A percentile compares a stretch with the other conserved stretches of the same genome.
Evolutionary conservation across 2,797 vertebrate genomes (phyloP).

Genomic region (Nyctibius grandis): DNA sequence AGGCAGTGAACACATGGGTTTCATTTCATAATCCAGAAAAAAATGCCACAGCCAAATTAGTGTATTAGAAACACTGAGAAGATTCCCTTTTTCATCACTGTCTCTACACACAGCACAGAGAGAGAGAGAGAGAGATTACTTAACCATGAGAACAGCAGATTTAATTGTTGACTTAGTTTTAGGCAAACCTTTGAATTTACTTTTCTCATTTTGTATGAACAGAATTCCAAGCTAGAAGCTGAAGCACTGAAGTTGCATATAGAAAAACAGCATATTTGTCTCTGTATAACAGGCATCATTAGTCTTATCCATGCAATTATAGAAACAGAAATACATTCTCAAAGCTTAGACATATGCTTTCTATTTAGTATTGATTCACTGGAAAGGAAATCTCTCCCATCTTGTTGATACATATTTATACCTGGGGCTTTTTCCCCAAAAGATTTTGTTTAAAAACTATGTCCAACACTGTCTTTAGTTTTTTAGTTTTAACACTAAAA

Average conservation of each 20-base stretch:
- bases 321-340: neutral
- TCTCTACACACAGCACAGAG: neutral
- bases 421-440: accelerated
- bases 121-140: neutral
- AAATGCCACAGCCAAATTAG: neutral
- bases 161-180: neutral
- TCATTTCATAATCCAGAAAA: neutral
- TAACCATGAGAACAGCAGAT: neutral
- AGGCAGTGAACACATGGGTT: neutral
- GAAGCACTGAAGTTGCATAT: neutral
- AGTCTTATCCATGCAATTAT: neutral
- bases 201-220: neutral
- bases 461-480: neutral
- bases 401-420: neutral
- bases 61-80: neutral
- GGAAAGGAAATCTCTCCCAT: neutral
- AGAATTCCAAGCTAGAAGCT: neutral
- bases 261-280: neutral
- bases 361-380: neutral
- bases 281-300: neutral
- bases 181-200: neutral
- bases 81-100: neutral
- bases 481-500: neutral
- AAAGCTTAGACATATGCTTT: neutral
- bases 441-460: neutral